Conservation (phyloP, 2,113 vertebrate species). For the Amia ocellicauda region DNA sequence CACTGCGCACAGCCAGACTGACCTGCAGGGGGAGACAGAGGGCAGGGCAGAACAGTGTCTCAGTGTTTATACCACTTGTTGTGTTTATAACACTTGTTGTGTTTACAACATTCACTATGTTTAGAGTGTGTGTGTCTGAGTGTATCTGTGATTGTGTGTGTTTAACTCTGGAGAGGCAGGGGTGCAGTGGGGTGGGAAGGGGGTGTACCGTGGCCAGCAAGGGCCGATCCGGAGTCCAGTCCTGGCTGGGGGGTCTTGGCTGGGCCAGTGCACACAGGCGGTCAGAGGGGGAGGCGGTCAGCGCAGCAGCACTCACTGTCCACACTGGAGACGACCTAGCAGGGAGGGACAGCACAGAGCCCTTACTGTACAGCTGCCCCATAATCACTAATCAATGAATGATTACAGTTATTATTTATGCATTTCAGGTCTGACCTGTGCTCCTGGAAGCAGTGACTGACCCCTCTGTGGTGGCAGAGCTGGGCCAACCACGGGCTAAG, state of each 20-base stretch:
- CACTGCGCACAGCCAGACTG: conserved; percentile 33
- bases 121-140: background rate
- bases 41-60: background rate
- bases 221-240: conserved; percentile 46
- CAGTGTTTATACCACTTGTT: too few species aligned
- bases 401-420: too few species aligned
- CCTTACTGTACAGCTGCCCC: too few species aligned
- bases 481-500: too few species aligned
- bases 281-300: conserved; percentile 46
- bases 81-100: background rate
- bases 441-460: too few species aligned
- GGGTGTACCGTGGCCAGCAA: conserved; percentile 46
- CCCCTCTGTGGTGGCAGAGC: too few species aligned
- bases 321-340: conserved; percentile 53
- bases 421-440: too few species aligned
- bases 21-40: conserved; percentile 32
- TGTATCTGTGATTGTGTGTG: background rate
- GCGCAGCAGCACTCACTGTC: conserved; percentile 49
- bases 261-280: conserved; percentile 50
- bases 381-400: too few species aligned
- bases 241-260: conserved; percentile 36
- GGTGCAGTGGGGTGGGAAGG: background rate
- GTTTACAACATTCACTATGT: background rate
- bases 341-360: background rate
- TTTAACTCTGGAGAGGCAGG: background rate